Evolutionary conservation across 1,140 invertebrate species (phyloP), one percentile per base, ranked within the genome.

Genomic region (Schmidtea mediterranea): DNA sequence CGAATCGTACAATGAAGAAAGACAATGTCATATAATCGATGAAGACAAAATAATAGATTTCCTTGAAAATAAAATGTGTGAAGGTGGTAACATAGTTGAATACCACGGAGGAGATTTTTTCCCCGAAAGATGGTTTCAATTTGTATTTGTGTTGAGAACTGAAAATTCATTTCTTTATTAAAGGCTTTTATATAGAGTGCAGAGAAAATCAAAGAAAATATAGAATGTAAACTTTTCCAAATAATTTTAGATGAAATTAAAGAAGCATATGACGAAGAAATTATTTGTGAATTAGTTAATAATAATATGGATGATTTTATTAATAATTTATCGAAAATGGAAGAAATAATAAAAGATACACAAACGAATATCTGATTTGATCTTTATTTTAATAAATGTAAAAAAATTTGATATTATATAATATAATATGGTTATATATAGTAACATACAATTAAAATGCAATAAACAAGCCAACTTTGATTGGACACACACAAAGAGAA

Each of bases 31-130:
- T 38, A 70, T 90, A 53, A 62, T 97, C 15, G 78, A 95, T 69
- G 89, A 95, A 70, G 86, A 95, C 55, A 79, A 79, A 69, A 65
- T 92, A 16, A 58, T 92, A 23, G 82, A 90, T 63, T 73, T 79
- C 54, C 68, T 94, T 62, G 83, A 92, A 65, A 74, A 76, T 22
- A 63, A 72, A 54, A 79, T 90, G 74, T 60, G 63, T 18, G 69
- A 76, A 56, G 87, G 86, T 51, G 84, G 83, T 24, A 79, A 82
- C 57, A 76, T 97, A 54, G 75, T 94, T 1, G 89, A 97, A 59
- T 95, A 95, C 65, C 89, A 95, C 63, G 76, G 82, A 39, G 80
- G 80, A 67, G 87, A 94, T 51, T 83, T 97, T 59, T 95, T 95
- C 56, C 89, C 89, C 0, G 77, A 90, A 63, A 48, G 62, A 32